Evolutionary conservation across 2,113 vertebrate genomes (phyloP).

Genomic region (Cephalopholis sonnerati): DNA sequence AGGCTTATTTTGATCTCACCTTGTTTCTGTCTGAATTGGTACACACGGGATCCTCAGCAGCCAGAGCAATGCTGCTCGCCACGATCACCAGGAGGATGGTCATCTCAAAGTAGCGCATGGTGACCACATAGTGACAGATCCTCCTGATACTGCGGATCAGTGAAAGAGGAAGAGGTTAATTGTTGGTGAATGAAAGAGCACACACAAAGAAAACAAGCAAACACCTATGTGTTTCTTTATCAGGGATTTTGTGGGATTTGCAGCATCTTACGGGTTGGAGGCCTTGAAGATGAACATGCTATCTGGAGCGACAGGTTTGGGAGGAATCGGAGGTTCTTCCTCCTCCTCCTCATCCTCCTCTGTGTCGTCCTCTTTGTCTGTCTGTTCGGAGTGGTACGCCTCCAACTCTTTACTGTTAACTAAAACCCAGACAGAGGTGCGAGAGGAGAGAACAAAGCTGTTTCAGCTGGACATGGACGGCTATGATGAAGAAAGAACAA

Average conservation of each 20-base stretch:
- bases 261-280: constrained; percentile 93
- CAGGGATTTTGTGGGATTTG: not conserved
- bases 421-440: constrained; percentile 52
- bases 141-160: constrained; percentile 87
- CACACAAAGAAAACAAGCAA: not conserved
- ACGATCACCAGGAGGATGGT: constrained; percentile 98
- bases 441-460: constrained; percentile 12
- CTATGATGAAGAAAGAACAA: constrained; percentile 44
- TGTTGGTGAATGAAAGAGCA: not conserved
- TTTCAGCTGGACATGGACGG: constrained; percentile 30
- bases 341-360: constrained; percentile 78
- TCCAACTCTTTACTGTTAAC: constrained; percentile 85
- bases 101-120: constrained; percentile 98
- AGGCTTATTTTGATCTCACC: constrained; percentile 79
- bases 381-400: constrained; percentile 68
- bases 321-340: constrained; percentile 80
- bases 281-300: constrained; percentile 99
- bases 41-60: constrained; percentile 95
- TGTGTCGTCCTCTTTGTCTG: constrained; percentile 61
- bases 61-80: constrained; percentile 97
- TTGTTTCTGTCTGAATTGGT: constrained; percentile 97
- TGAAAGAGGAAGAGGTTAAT: constrained; percentile 6
- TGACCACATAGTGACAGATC: constrained; percentile 97
- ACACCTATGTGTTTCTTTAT: not conserved
- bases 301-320: constrained; percentile 91